Evolutionary conservation across 1,140 invertebrate species (phyloP).

Genomic region (Cydia strobilella): DNA sequence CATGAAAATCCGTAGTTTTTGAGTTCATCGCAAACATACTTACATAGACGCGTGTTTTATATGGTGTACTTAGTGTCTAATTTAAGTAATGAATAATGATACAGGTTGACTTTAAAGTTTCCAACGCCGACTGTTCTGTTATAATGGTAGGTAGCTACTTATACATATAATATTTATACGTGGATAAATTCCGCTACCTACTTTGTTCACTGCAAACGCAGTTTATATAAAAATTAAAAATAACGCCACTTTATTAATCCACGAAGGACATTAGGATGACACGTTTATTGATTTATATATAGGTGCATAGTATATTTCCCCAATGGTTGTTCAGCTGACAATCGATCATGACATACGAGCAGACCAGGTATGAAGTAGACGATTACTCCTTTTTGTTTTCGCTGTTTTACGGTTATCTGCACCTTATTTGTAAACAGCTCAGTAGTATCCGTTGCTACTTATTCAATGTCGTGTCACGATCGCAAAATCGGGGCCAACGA

Average conservation of each 20-base stretch:
- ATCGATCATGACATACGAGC: constrained; percentile 10
- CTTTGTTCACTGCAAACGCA: not conserved
- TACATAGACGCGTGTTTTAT: too few relatives aligned
- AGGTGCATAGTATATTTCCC: not conserved
- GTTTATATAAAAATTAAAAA: not conserved
- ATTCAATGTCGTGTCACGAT: constrained; percentile 39
- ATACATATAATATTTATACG: not conserved
- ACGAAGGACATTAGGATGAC: constrained; percentile 17
- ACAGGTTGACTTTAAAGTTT: not conserved
- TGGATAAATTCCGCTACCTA: not conserved
- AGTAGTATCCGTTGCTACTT: constrained; percentile 19
- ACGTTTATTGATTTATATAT: constrained; percentile 20
- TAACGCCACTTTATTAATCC: not conserved
- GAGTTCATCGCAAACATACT: too few relatives aligned
- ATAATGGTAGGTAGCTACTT: not conserved
- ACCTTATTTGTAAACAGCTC: constrained; percentile 49
- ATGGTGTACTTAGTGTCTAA: too few relatives aligned
- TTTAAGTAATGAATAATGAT: too few relatives aligned
- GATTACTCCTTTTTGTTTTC: constrained; percentile 15
- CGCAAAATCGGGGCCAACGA: constrained; percentile 48
- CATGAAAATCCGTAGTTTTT: too few relatives aligned
- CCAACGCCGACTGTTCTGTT: not conserved
- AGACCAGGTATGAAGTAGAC: not conserved
- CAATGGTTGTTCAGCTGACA: constrained; percentile 18
- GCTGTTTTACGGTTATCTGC: constrained; percentile 6